Evolutionary conservation across 2,113 vertebrate species (phyloP).

Genomic region (Saguinus midas): DNA sequence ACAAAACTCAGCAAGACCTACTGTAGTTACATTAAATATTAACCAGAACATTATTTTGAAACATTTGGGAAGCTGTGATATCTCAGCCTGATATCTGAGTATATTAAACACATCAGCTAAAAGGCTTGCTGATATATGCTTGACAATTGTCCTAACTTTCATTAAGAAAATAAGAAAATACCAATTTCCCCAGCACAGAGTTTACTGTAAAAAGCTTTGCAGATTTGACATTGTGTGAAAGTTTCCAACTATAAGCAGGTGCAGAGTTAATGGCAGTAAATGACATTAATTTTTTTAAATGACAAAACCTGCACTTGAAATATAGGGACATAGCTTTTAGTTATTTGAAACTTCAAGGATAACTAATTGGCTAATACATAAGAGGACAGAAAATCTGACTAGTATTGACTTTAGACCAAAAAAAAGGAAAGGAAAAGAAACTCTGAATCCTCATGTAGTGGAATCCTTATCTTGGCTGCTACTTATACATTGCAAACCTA

Average conservation of each 20-base stretch:
- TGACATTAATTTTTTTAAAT: slow-evolving; percentile 27
- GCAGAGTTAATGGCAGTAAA: slow-evolving; percentile 3
- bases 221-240: slow-evolving; percentile 12
- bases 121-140: slow-evolving; percentile 61
- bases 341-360: slow-evolving; percentile 43
- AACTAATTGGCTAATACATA: slow-evolving; percentile 4
- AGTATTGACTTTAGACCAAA: not conserved
- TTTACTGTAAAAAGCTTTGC: slow-evolving; percentile 52
- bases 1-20: slow-evolving; percentile 53
- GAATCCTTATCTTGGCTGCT: slow-evolving; percentile 49
- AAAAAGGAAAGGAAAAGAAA: not conserved
- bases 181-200: not conserved
- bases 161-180: slow-evolving; percentile 26
- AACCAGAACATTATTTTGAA: slow-evolving; percentile 64
- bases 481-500: slow-evolving; percentile 61
- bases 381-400: slow-evolving; percentile 18
- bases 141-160: slow-evolving; percentile 57
- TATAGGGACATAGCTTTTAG: slow-evolving; percentile 50
- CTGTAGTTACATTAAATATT: slow-evolving; percentile 57
- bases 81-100: slow-evolving; percentile 43
- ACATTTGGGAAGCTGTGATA: not conserved
- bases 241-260: slow-evolving; percentile 4
- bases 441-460: not conserved
- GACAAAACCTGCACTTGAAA: slow-evolving; percentile 67
- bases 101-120: slow-evolving; percentile 42